A percentile compares a stretch with the other conserved stretches of the same genome.
Evolutionary conservation across 2,113 vertebrate genomes (phyloP).

Genomic region (Mustela nigripes): DNA sequence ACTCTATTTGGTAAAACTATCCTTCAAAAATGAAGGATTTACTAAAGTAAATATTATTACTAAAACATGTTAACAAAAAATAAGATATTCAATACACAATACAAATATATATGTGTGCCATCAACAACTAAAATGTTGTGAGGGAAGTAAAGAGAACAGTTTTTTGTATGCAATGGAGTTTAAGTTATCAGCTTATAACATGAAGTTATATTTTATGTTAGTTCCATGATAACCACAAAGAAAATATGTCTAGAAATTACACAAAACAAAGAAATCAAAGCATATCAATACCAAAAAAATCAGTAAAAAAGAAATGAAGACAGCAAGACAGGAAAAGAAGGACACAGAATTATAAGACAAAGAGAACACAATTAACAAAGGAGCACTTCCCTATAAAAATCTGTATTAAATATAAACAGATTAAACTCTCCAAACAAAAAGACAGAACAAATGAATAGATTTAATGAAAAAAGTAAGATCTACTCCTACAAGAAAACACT

Average conservation of each 20-base stretch:
- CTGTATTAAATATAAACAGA: neutral
- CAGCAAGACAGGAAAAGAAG: neutral
- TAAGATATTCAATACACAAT: neutral
- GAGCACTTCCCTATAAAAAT: neutral
- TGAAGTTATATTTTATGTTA: neutral
- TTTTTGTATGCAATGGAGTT: neutral
- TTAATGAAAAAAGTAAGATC: neutral
- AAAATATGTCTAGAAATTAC: neutral
- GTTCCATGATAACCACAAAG: neutral
- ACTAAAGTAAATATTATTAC: neutral
- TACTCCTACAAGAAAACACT: neutral
- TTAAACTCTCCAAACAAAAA: neutral
- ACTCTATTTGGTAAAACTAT: neutral
- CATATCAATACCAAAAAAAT: slow-evolving; percentile 1
- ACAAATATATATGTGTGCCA: neutral
- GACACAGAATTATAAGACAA: neutral
- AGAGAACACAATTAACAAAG: neutral
- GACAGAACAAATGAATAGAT: neutral
- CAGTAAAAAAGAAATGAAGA: neutral
- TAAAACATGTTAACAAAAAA: neutral
- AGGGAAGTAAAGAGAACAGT: neutral
- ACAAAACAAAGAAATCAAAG: neutral
- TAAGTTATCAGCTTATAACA: neutral
- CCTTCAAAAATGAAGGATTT: neutral
- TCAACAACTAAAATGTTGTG: neutral